Conservation (phyloP, 2,113 vertebrate genomes). For the Pteronura brasiliensis region DNA sequence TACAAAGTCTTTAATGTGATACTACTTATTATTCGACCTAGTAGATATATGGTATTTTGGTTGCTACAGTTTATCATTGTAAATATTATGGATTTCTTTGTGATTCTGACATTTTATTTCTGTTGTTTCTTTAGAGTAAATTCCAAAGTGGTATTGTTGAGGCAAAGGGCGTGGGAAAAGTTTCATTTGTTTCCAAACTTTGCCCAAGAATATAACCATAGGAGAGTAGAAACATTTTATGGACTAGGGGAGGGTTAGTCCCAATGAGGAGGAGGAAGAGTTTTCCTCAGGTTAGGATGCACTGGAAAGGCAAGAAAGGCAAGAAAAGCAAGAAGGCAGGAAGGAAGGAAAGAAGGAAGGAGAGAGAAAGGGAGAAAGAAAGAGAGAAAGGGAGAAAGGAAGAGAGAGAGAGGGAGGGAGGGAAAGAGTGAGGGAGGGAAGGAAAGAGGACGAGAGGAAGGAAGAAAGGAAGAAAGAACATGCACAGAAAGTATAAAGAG, state of each 20-base stretch:
- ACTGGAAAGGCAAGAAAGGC: no score
- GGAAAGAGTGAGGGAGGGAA: no score
- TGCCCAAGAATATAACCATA: not conserved
- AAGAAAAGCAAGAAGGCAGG: no score
- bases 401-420: no score
- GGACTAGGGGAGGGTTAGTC: not conserved
- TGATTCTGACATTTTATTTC: not conserved
- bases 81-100: not conserved
- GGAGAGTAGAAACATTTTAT: not conserved
- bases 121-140: not conserved
- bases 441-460: no score
- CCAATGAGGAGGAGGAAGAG: not conserved
- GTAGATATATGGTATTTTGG: not conserved
- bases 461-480: no score
- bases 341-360: no score
- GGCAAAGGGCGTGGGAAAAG: not conserved
- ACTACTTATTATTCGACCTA: not conserved
- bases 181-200: not conserved
- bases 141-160: not conserved
- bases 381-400: rapidly evolving
- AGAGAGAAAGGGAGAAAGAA: rapidly evolving
- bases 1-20: not conserved
- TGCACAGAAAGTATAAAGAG: not conserved
- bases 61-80: not conserved
- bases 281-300: not conserved